phyloP scores from a whole-genome alignment of 2,888 invertebrate genomes.

The Calameuta filiformis region DNA sequence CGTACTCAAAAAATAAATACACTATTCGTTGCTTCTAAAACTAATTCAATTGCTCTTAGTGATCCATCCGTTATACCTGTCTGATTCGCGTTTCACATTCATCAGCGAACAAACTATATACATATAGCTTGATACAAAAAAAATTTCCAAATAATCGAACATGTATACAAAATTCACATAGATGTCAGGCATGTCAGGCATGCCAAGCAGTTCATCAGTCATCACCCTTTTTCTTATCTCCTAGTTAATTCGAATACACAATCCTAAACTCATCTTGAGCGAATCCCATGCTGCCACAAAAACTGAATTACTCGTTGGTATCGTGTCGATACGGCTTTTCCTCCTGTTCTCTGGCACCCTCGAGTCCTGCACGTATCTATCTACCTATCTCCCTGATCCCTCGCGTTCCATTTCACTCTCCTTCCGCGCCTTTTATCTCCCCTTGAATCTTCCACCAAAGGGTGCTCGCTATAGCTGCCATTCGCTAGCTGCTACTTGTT shows the following conservation, averaged over 20 bases:
- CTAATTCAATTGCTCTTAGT: not conserved
- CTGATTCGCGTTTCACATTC: not conserved
- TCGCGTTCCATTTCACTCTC: conserved; percentile 25
- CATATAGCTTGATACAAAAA: not conserved
- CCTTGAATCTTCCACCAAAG: conserved; percentile 22
- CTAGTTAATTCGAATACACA: not conserved
- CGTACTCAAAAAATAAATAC: too few species aligned
- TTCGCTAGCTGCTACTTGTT: conserved; percentile 10
- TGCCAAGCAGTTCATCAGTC: not conserved
- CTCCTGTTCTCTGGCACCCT: not conserved
- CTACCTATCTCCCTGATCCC: conserved; percentile 30
- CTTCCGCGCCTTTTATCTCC: conserved; percentile 19
- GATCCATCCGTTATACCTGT: not conserved
- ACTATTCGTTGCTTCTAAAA: not conserved
- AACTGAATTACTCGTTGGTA: conserved; percentile 21
- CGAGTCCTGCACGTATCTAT: not conserved
- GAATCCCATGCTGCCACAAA: not conserved
- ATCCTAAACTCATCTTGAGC: not conserved
- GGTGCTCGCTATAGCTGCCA: conserved; percentile 6
- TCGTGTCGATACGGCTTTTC: conserved; percentile 9
- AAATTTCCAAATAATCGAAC: not conserved
- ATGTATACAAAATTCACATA: not conserved
- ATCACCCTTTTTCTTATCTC: not conserved
- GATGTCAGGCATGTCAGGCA: not conserved
- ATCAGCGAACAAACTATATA: not conserved